A percentile compares a stretch with the other conserved stretches of the same genome.
Evolutionary conservation across 2,113 vertebrate species (phyloP).

Genomic region (Rattus norvegicus): GRCr8 NC_086034.1:6416501-6417000

Average conservation of each 20-base stretch:
- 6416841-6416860: not conserved
- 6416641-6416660: not conserved
- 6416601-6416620: not conserved
- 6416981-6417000: fast-evolving
- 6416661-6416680: not conserved
- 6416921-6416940: not conserved
- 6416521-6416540: not conserved
- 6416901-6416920: not conserved
- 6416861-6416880: not conserved
- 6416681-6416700: not conserved
- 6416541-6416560: not conserved
- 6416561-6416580: not conserved
- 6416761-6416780: not conserved
- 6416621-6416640: not conserved
- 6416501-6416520: not conserved
- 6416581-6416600: not conserved
- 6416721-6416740: not conserved
- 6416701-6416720: not conserved
- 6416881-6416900: not conserved
- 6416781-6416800: too few species aligned
- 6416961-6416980: not conserved
- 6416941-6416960: not conserved
- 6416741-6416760: not conserved
- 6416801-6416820: not conserved
- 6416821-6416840: not conserved